Conservation (phyloP, 2,797 vertebrate species). For the Philypnodon macrostomus region DNA sequence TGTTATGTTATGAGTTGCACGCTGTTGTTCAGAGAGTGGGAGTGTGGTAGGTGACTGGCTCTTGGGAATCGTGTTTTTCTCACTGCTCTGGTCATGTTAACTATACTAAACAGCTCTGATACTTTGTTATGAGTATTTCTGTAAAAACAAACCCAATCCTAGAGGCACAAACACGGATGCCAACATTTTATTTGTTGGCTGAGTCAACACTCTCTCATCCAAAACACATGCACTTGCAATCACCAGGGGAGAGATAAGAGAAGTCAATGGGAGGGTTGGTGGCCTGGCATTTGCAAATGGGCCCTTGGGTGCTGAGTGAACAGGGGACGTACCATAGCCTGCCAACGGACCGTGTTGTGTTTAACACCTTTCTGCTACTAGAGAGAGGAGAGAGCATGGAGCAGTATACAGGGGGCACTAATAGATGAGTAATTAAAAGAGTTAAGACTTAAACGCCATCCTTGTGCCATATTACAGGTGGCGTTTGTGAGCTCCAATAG, state of each 20-base stretch:
- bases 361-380: conserved; percentile 51
- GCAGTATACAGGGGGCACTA: conserved; percentile 35
- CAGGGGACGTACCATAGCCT: conserved; percentile 57
- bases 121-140: conserved; percentile 23
- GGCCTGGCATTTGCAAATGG: conserved; percentile 48
- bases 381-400: conserved; percentile 16
- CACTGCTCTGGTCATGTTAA: conserved; percentile 42
- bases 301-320: conserved; percentile 57
- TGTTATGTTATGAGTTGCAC: too few relatives aligned
- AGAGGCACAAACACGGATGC: conserved; percentile 12
- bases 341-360: conserved; percentile 63
- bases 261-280: conserved; percentile 34
- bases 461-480: conserved; percentile 12
- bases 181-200: conserved; percentile 13
- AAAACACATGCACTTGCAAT: conserved; percentile 15
- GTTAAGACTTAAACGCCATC: conserved; percentile 21
- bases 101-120: conserved; percentile 27
- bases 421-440: conserved; percentile 44
- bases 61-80: conserved; percentile 67
- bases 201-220: conserved; percentile 12
- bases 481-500: too few relatives aligned
- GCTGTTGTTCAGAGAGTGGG: too few relatives aligned
- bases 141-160: conserved; percentile 10
- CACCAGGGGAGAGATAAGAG: conserved; percentile 37
- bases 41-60: conserved; percentile 41